Base-by-base conservation (phyloP, 2,797 vertebrate genomes). In the Sebastes kiyomatsui region DNA sequence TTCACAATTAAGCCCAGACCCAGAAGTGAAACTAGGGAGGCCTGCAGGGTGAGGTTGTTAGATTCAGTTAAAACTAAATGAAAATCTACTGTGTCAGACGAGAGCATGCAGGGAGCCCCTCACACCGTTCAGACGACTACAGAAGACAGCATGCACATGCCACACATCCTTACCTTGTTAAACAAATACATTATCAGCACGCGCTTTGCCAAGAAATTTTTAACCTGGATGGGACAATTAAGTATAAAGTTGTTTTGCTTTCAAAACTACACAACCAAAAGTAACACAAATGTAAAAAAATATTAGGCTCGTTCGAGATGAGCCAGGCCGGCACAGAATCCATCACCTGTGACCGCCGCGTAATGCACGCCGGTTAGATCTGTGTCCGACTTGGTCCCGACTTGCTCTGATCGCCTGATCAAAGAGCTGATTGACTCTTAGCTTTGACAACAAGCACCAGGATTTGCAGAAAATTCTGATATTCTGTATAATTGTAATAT, bases 161-260 rank as follows among this genome's bases (percentile, higher is more conserved):
- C 75, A 83, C 72, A 67, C 72, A 55, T 30, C 32, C 96, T 97
- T 96, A 99, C 99, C 98, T 99, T 99, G 91, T 96, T 98, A 94
- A 99, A 98, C 91, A 99, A 97, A 96, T 99, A 99, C 96, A 97
- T 96, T 91, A 99, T 96, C 95, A 98, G 93, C 52, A 95, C 97
- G 76, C 98, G 96, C 94, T 96, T 99, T 87, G 96, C 95, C 94
- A 99, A 90, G 92, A 98, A 99, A 90, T 69, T 91, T 96, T 97
- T 99, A 82, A 99, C 95, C 99, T 99, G 95, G 88, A 91, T 85
- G 89, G 83, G 91, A 93, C 78, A 94, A 81, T 90, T 75, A 78
- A 89, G 72, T 78, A 72, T 74, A 77, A 56, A 86, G 54, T 77
- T 87, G 76, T 81, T 83, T 82, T 70, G 33, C 60, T 67, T 67